Percentiles rank a stretch among this genome's conserved stretches.
Conservation (phyloP, 2,888 invertebrate genomes). For the Eurois occulta region DNA sequence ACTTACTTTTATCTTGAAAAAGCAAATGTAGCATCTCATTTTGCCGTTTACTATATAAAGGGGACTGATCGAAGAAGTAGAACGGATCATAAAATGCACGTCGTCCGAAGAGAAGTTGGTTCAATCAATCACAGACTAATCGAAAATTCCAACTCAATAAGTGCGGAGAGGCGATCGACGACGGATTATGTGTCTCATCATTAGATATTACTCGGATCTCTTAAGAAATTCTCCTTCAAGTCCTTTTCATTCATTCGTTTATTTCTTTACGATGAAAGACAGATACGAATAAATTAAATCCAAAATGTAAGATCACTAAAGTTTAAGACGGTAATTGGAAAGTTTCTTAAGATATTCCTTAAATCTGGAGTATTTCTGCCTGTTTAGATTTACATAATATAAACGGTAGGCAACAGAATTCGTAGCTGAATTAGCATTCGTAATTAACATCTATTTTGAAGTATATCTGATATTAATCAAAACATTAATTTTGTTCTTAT, state of each 20-base stretch:
- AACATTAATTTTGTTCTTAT: slow-evolving; percentile 11
- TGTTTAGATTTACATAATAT: slow-evolving; percentile 68
- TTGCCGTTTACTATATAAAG: slow-evolving; percentile 74
- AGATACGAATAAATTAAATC: slow-evolving; percentile 79
- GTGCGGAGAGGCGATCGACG: slow-evolving; percentile 80
- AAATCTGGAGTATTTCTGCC: slow-evolving; percentile 57
- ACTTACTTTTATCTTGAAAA: slow-evolving; percentile 58
- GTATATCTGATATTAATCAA: slow-evolving; percentile 30
- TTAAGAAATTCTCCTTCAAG: slow-evolving; percentile 74
- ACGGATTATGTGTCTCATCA: slow-evolving; percentile 87
- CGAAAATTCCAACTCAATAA: slow-evolving; percentile 89
- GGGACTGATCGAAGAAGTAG: slow-evolving; percentile 81
- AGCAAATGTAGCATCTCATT: slow-evolving; percentile 66
- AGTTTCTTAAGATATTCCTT: slow-evolving; percentile 70
- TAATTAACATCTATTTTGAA: slow-evolving; percentile 62
- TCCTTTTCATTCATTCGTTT: slow-evolving; percentile 78
- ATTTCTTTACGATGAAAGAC: slow-evolving; percentile 75
- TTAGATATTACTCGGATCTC: slow-evolving; percentile 84
- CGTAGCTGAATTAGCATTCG: slow-evolving; percentile 53
- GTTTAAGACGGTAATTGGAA: slow-evolving; percentile 76
- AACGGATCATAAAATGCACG: slow-evolving; percentile 88
- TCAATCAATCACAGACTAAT: slow-evolving; percentile 90
- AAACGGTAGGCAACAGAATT: slow-evolving; percentile 56
- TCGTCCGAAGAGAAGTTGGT: slow-evolving; percentile 83
- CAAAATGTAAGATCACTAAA: slow-evolving; percentile 76